Evolutionary conservation across 2,888 invertebrate genomes (phyloP), one percentile per base, ranked within the genome.

Genomic region (Sesia apiformis): DNA sequence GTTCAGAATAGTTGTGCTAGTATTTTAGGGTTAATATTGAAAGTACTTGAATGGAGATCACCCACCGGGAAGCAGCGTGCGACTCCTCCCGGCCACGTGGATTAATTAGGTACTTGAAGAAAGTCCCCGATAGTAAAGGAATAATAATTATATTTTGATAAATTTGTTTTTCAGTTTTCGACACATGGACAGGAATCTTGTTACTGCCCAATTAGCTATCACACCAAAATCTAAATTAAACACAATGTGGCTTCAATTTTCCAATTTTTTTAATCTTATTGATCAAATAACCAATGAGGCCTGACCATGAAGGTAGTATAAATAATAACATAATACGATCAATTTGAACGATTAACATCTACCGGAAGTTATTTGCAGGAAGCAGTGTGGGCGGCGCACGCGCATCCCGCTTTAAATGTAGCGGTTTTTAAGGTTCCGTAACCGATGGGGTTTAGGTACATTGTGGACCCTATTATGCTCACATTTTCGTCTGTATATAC

Each of bases 321-420:
- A 83, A 8, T 49, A 52, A 52, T 82, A 84, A 81, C 79, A 80
- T 84, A 84, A 85, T 84, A 78, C 67, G 63, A 60, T 69, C 75
- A 76, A 78, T 78, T 77, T 78, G 62, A 72, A 60, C 73, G 77
- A 78, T 78, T 70, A 72, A 60, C 63, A 78, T 81, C 79, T 60
- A 68, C 77, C 82, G 84, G 84, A 84, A 83, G 81, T 77, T 66
- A 69, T 74, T 76, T 67, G 75, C 82, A 81, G 84, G 84, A 82
- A 82, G 78, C 78, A 81, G 78, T 76, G 73, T 60, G 82, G 83
- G 81, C 81, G 80, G 80, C 76, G 79, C 78, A 58, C 57, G 77
- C 74, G 81, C 81, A 79, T 70, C 73, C 72, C 38, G 46, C 46
- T n/a, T 8, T 46, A n/a, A n/a, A 46, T 8, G 23, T 46, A 46